Evolutionary conservation across 2,888 invertebrate species (phyloP).

Genomic region (Anoplius nigerrimus): DNA sequence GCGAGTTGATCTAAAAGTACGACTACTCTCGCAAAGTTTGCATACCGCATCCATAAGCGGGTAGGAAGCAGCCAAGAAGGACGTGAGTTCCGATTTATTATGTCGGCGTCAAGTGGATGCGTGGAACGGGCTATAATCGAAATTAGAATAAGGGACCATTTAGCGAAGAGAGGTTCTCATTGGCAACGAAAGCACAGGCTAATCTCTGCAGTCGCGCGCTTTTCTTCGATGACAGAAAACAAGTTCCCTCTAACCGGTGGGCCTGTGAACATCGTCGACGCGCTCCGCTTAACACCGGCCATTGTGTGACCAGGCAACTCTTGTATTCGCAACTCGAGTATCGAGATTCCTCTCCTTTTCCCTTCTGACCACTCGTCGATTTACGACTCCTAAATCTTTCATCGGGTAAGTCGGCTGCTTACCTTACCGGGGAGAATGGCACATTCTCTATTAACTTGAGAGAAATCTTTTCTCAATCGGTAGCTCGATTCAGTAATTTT

Average conservation of each 20-base stretch:
- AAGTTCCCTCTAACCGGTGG: neutral
- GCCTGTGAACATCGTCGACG: neutral
- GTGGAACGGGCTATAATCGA: too few species aligned
- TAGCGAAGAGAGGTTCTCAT: neutral
- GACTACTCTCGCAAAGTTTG: too few species aligned
- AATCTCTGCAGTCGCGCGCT: slow-evolving; percentile 9
- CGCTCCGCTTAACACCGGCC: slow-evolving; percentile 1
- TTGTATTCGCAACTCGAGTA: slow-evolving; percentile 9
- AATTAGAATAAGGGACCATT: neutral
- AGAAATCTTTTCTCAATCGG: too few species aligned
- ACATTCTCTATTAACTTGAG: too few species aligned
- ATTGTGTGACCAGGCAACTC: neutral
- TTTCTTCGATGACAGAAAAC: slow-evolving; percentile 18
- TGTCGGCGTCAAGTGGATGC: too few species aligned
- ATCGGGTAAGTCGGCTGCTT: too few species aligned
- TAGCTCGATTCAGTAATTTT: too few species aligned
- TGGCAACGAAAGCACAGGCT: slow-evolving; percentile 13
- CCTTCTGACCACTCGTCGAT: too few species aligned
- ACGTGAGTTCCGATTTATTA: too few species aligned
- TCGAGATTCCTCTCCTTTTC: slow-evolving; percentile 12
- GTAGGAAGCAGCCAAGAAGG: too few species aligned
- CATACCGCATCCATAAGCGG: neutral
- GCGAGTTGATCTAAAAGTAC: neutral
- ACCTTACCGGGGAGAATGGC: too few species aligned
- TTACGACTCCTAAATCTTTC: too few species aligned